Percentiles rank a stretch among this genome's conserved stretches.
Conservation (phyloP, 2,797 vertebrate genomes). For the Paguma larvata region DNA sequence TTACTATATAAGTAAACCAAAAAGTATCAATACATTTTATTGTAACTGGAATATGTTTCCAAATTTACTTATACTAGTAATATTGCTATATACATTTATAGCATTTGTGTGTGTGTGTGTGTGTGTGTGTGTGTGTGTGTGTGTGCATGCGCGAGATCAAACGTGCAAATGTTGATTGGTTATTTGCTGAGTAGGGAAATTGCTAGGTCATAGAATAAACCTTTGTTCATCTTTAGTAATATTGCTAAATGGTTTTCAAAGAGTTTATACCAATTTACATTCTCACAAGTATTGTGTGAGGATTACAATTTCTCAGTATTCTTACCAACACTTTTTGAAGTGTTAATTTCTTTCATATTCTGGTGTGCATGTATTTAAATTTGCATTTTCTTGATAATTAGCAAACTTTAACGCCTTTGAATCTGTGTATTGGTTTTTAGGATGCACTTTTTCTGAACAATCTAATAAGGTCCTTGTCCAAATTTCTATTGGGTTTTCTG, state of each 20-base stretch:
- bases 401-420: not conserved
- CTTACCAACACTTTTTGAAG: not conserved
- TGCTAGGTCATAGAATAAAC: not conserved
- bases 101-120: not conserved
- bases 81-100: not conserved
- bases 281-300: not conserved
- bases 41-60: not conserved
- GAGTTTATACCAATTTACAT: not conserved
- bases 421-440: not conserved
- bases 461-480: not conserved
- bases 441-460: not conserved
- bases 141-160: not conserved
- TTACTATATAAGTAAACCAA: not conserved
- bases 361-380: not conserved
- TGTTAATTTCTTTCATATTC: not conserved
- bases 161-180: not conserved
- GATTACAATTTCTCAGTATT: not conserved
- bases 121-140: not conserved
- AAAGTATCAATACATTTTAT: not conserved
- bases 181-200: not conserved
- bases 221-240: not conserved
- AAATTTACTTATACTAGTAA: not conserved
- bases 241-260: not conserved
- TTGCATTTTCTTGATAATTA: not conserved
- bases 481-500: not conserved